phyloP scores from a whole-genome alignment of 1,140 invertebrate species.

The Platyscapa corneri region DNA sequence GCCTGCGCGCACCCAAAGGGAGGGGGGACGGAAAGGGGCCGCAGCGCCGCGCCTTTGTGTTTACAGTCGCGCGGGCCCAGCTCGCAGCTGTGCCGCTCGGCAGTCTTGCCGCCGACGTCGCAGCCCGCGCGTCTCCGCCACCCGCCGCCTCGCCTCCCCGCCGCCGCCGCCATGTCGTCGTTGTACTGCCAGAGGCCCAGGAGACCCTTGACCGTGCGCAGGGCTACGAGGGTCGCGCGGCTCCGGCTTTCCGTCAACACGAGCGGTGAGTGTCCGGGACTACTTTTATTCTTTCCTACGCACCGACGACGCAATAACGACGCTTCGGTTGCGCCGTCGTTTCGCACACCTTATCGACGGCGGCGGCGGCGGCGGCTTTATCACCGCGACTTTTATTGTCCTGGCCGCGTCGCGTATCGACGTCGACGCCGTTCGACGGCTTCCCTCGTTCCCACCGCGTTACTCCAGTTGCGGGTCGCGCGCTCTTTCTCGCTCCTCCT shows the following conservation, averaged over 20 bases:
- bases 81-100: slow-evolving; percentile 49
- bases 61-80: slow-evolving; percentile 60
- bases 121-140: background rate
- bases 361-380: too few relatives aligned
- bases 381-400: too few relatives aligned
- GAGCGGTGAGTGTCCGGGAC: slow-evolving; percentile 51
- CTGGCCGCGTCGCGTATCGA: too few relatives aligned
- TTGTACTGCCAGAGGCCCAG: slow-evolving; percentile 63
- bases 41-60: slow-evolving; percentile 58
- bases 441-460: too few relatives aligned
- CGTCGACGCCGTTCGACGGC: too few relatives aligned
- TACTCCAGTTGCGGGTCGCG: too few relatives aligned
- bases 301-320: too few relatives aligned
- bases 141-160: slow-evolving; percentile 58
- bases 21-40: background rate
- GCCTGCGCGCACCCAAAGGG: background rate
- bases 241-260: slow-evolving; percentile 64
- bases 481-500: background rate
- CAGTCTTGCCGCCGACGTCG: slow-evolving; percentile 42
- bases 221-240: slow-evolving; percentile 69
- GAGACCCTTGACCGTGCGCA: slow-evolving; percentile 66
- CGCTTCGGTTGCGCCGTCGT: too few relatives aligned
- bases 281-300: too few relatives aligned
- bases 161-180: slow-evolving; percentile 61
- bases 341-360: too few relatives aligned